These are phyloP conservation scores for Aphodius sticticus DNA, from an alignment of 2,888 invertebrate species.

Conservation along the genomic window DNA sequence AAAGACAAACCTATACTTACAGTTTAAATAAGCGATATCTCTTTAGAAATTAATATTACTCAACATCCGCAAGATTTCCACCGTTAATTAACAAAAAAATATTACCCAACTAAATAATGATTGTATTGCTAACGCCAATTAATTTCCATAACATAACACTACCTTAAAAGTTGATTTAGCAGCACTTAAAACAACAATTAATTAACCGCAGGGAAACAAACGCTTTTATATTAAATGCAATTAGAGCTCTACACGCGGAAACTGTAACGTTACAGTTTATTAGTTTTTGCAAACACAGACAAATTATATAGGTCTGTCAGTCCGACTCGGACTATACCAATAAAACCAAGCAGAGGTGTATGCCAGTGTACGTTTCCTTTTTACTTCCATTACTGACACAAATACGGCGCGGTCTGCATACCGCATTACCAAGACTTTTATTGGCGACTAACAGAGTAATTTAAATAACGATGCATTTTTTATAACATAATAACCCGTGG, in stretches of 20 bases:
- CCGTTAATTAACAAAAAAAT: background rate
- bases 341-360: background rate
- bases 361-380: background rate
- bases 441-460: background rate
- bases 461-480: background rate
- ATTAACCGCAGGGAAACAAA: background rate
- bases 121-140: background rate
- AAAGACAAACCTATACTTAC: background rate
- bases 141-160: background rate
- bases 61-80: background rate
- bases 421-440: background rate
- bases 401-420: background rate
- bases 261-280: background rate
- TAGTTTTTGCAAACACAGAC: background rate
- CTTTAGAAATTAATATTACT: background rate
- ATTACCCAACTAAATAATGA: background rate
- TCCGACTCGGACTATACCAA: background rate
- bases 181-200: background rate
- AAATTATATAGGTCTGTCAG: conserved; percentile 4
- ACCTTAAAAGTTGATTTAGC: background rate
- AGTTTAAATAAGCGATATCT: background rate
- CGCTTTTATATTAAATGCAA: background rate
- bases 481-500: background rate
- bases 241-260: background rate
- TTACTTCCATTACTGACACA: background rate